phyloP scores from a whole-genome alignment of 2,797 vertebrate genomes.

The Nyctalus aviator region DNA sequence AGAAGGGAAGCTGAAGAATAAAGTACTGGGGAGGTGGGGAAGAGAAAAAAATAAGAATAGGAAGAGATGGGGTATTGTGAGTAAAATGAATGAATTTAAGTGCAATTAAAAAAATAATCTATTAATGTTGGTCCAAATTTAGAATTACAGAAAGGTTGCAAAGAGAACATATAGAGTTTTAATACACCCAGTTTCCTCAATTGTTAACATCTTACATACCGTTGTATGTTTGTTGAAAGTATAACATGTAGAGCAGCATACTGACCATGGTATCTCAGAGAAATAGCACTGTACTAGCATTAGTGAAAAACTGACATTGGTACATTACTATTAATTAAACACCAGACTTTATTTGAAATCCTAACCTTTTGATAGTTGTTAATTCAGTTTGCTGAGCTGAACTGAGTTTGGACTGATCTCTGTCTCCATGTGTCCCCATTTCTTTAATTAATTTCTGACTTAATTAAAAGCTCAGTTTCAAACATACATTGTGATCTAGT shows the following conservation, averaged over 20 bases:
- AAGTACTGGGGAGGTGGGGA: neutral
- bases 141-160: neutral
- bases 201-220: neutral
- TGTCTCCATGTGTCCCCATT: neutral
- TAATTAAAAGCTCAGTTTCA: neutral
- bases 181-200: neutral
- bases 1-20: neutral
- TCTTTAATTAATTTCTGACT: neutral
- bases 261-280: neutral
- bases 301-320: neutral
- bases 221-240: neutral
- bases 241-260: neutral
- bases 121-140: neutral
- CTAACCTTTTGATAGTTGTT: neutral
- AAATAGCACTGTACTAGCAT: neutral
- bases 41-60: neutral
- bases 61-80: neutral
- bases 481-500: neutral
- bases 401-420: neutral
- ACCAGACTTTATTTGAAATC: neutral
- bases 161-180: neutral
- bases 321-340: neutral
- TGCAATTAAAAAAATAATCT: neutral
- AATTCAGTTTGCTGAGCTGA: neutral
- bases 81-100: neutral